These are phyloP conservation scores for Hystrix cristata DNA, from an alignment of 2,113 vertebrate species.

Conservation along the genomic window DNA sequence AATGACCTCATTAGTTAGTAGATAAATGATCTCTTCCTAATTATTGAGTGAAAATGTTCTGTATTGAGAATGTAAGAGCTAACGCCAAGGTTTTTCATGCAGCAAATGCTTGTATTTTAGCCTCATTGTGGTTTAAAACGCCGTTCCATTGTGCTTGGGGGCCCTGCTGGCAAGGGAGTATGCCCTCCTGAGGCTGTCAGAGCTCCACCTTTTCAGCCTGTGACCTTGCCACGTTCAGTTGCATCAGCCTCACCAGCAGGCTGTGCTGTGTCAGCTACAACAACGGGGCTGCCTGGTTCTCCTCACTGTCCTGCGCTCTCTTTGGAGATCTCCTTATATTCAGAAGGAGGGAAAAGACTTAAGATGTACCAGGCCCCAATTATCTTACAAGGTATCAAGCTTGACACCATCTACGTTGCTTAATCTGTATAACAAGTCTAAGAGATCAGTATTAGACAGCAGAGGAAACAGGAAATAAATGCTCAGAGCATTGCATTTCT, in stretches of 20 bases:
- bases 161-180: background rate
- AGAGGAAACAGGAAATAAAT: background rate
- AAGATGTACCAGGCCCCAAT: background rate
- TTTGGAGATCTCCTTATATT: background rate
- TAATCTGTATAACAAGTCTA: background rate
- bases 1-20: slow-evolving; percentile 67
- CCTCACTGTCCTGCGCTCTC: background rate
- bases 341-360: background rate
- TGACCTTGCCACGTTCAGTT: slow-evolving; percentile 24
- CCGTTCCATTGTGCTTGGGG: background rate
- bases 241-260: slow-evolving; percentile 60
- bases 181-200: background rate
- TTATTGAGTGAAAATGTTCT: slow-evolving; percentile 24
- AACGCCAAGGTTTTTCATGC: slow-evolving; percentile 8
- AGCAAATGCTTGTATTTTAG: background rate
- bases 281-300: background rate
- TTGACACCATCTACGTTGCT: background rate
- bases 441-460: background rate
- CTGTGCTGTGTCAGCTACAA: slow-evolving; percentile 63
- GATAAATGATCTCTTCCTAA: slow-evolving; percentile 32
- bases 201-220: background rate
- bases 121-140: slow-evolving; percentile 37
- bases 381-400: background rate
- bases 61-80: background rate
- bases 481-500: background rate